Conservation (phyloP, 2,888 invertebrate species). For the Venusia cambrica region DNA sequence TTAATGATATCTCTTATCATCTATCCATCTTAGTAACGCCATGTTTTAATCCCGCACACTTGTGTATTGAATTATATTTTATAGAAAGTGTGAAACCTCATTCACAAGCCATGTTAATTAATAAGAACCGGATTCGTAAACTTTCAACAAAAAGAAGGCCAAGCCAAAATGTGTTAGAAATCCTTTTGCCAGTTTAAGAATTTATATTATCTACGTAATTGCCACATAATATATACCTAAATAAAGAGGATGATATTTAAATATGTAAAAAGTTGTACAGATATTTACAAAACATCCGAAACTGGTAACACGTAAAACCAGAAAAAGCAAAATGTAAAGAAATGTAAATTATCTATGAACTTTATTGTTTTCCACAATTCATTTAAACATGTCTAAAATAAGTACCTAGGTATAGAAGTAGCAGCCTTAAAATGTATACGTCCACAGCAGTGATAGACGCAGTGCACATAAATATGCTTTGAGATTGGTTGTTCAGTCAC, state of each 20-base stretch:
- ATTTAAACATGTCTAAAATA: slow-evolving; percentile 9
- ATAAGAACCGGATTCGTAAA: no score
- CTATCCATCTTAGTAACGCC: no score
- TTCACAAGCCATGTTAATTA: no score
- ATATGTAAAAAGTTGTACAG: slow-evolving; percentile 53
- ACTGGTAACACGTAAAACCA: slow-evolving; percentile 56
- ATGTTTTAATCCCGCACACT: no score
- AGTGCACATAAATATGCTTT: no score
- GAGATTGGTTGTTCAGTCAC: no score
- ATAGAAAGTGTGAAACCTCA: no score
- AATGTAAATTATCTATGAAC: slow-evolving; percentile 1
- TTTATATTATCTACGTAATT: slow-evolving; percentile 47
- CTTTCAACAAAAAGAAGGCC: slow-evolving; percentile 56
- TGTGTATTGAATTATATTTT: no score
- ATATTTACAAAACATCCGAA: slow-evolving; percentile 62
- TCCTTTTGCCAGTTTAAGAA: slow-evolving; percentile 32
- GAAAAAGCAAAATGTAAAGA: slow-evolving; percentile 32
- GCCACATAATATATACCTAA: slow-evolving; percentile 51
- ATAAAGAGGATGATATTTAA: slow-evolving; percentile 54
- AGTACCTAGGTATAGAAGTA: no score
- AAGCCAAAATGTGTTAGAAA: slow-evolving; percentile 44
- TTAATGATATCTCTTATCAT: no score
- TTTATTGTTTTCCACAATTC: slow-evolving; percentile 17
- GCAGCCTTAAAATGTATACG: no score
- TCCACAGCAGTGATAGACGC: no score